Conservation (phyloP, 2,888 invertebrate species). For the Nudaria mundana region DNA sequence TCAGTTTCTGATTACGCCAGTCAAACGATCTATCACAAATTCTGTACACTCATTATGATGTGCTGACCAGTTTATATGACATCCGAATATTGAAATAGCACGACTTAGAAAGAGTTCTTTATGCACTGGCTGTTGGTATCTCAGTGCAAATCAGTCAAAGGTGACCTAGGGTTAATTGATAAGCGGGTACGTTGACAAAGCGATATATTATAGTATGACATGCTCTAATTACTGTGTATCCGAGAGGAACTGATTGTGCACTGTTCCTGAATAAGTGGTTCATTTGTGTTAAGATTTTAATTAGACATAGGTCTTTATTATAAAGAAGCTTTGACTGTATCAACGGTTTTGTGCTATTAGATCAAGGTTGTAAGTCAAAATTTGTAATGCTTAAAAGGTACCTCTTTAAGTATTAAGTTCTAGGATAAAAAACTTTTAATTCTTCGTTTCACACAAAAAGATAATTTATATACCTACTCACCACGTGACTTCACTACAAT, state of each 20-base stretch:
- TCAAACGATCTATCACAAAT: slow-evolving; percentile 54
- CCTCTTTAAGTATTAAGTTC: no score
- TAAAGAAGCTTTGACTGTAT: no score
- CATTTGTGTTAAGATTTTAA: slow-evolving; percentile 23
- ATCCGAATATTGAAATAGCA: slow-evolving; percentile 10
- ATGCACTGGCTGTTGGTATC: slow-evolving; percentile 44
- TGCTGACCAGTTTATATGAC: slow-evolving; percentile 36
- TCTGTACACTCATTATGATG: slow-evolving; percentile 30
- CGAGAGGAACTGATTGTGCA: slow-evolving; percentile 37
- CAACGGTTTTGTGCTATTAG: no score
- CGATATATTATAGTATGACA: slow-evolving; percentile 46
- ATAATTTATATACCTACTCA: no score
- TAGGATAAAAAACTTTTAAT: no score
- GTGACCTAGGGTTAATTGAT: slow-evolving; percentile 55
- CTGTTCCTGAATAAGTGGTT: slow-evolving; percentile 22
- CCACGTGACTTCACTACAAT: no score
- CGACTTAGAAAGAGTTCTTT: slow-evolving; percentile 35
- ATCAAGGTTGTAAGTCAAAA: no score
- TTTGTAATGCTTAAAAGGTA: no score
- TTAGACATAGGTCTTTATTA: no score
- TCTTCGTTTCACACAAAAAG: no score
- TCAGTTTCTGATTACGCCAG: slow-evolving; percentile 50
- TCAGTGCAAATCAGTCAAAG: slow-evolving; percentile 67
- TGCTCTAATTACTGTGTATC: slow-evolving; percentile 48
- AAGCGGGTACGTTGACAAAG: slow-evolving; percentile 54